Evolutionary conservation across 2,113 vertebrate species (phyloP), one percentile per base, ranked within the genome.

Genomic region (Lynx canadensis): DNA sequence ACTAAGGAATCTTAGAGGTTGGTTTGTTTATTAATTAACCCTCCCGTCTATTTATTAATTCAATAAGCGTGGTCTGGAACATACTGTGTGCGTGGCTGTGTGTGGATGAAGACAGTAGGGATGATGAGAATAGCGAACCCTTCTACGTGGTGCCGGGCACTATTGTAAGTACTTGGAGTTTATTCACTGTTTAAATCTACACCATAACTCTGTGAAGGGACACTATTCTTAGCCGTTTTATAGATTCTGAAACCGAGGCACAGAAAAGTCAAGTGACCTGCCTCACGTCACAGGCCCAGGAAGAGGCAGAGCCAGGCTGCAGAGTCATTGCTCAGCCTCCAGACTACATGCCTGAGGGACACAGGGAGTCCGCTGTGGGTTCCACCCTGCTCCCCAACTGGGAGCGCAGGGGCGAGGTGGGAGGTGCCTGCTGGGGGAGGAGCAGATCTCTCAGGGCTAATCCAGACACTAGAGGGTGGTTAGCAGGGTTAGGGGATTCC

Each of bases 401-500:
- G 48, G 91, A 5, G 38, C 25, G 6, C 38, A 29, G 88, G 80
- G 23, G 50, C 21, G 1, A 50, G 36, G 68, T 8, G 31, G 11
- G 65, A 27, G 55, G 71, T 31, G 15, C 50, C 65, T 7, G 69
- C 16, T 27, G 68, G 52, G 25, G 52, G 27, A 36, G 50, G 50
- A 52, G 87, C 33, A n/a, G 63, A 65, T 90, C 14, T 23, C 33
- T 82, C 36, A 33, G 81, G 1, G 71, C 60, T 97, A 97, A 97
- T 92, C 88, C 97, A 60, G 90, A 80, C 95, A 12, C 55, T 33
- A 78, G 69, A 12, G 25, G 96, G 84, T 14, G 73, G 69, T 97
- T 65, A 86, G 41, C 21, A 45, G 82, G 68, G 45, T 93, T 88
- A 78, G 66, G n/a, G 94, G 31, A 23, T 0, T n/a, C 93, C 97